phyloP scores from a whole-genome alignment of 2,797 vertebrate species.

The Eptatretus atami region DNA sequence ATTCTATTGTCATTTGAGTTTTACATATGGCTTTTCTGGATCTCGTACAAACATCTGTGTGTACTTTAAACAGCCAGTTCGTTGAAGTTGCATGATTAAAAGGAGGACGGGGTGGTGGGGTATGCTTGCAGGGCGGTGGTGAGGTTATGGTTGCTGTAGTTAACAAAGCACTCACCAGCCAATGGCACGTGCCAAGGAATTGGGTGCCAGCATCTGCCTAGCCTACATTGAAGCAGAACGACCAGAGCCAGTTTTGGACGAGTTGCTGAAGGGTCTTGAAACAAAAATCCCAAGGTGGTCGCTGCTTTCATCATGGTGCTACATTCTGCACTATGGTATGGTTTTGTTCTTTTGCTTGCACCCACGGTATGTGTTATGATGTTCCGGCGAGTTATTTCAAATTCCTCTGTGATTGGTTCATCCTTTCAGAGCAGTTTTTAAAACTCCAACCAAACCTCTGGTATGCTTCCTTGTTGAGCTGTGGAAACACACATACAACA shows the following conservation, averaged over 20 bases:
- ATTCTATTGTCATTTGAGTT: too few species aligned
- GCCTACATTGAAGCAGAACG: slow-evolving; percentile 90
- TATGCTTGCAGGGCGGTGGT: slow-evolving; percentile 32
- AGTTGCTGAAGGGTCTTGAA: slow-evolving; percentile 78
- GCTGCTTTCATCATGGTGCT: slow-evolving; percentile 56
- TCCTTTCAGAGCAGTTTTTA: too few species aligned
- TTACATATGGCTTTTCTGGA: too few species aligned
- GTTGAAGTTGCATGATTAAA: too few species aligned
- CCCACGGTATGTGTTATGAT: background rate
- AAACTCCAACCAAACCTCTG: too few species aligned
- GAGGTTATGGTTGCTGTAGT: slow-evolving; percentile 83
- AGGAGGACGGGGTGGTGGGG: too few species aligned
- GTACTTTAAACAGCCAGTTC: too few species aligned
- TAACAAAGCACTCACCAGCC: slow-evolving; percentile 90
- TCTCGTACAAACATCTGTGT: too few species aligned
- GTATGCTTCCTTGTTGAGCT: too few species aligned
- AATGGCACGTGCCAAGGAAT: slow-evolving; percentile 78
- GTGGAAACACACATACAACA: too few species aligned
- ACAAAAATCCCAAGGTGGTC: slow-evolving; percentile 83
- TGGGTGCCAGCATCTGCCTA: slow-evolving; percentile 62
- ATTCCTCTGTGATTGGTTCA: background rate
- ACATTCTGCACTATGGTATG: slow-evolving; percentile 48
- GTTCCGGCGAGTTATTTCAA: background rate
- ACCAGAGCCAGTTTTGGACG: slow-evolving; percentile 60
- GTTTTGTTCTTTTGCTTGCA: slow-evolving; percentile 1